Evolutionary conservation across 2,797 vertebrate genomes (phyloP), one percentile per base, ranked within the genome.

Genomic region (Poecile montanus): DNA sequence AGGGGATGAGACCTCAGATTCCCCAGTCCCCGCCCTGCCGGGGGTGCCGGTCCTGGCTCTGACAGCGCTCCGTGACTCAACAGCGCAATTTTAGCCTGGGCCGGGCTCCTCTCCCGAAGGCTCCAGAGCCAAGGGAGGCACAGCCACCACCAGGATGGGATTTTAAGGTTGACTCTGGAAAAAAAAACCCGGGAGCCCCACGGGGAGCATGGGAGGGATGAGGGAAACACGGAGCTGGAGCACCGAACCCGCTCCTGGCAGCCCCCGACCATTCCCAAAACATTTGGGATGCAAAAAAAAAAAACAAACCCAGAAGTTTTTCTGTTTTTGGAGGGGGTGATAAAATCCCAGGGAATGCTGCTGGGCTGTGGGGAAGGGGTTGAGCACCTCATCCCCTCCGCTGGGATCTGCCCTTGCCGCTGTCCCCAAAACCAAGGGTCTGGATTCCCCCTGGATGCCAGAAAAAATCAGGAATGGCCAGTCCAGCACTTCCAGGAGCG

Each of bases 401-500:
- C 16, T 15, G 47, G 53, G 85, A 61, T 21, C 86, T 92, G 96
- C 60, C 87, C 94, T 86, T 30, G 7, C 84, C 90, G 42, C 92
- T 81, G 84, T 93, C 53, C 96, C 96, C 95, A 77, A 96, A 97
- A 91, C 53, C 53, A 82, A 94, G 96, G 97, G 85, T 96, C 95
- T 90, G 95, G 95, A 96, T 97, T 97, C 94, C 94, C 89, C 88
- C 96, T 87, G 97, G 97, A 97, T 95, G 95, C 96, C 92, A 95
- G 34, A 96, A 88, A 74, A 87, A 68, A 45, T 82, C 86, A 77
- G 96, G 97, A 95, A 95, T 91, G 85, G 94, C 16, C 3, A 11
- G 3, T 26, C 89, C 89, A 68, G 94, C 16, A 0, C 77, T 88
- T 71, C 66, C 89, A 94, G 66, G 42, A 94, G 95, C 47, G 5